A percentile compares a stretch with the other conserved stretches of the same genome.
phyloP scores from a whole-genome alignment of 2,113 vertebrate species.

The Chamaetylas fuelleborni region DNA sequence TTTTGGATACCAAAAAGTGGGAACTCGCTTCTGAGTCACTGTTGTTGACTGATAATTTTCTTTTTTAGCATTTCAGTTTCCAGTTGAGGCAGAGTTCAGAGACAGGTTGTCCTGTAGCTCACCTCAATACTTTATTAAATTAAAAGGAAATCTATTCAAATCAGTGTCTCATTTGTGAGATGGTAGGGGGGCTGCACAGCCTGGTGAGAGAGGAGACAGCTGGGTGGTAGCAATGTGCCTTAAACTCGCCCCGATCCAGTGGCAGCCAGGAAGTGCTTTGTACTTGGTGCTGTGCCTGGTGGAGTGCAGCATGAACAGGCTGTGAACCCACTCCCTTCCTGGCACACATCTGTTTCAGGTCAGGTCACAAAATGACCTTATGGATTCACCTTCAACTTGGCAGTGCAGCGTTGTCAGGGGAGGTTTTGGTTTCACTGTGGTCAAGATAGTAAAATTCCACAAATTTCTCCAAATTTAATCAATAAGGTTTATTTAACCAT shows the following conservation, averaged over 20 bases:
- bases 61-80: neutral
- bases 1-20: slow-evolving; percentile 1
- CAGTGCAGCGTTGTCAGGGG: neutral
- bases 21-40: neutral
- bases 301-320: neutral
- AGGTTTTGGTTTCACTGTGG: neutral
- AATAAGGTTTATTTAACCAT: neutral
- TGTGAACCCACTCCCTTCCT: neutral
- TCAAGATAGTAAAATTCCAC: neutral
- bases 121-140: neutral
- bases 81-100: neutral
- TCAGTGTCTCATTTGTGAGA: neutral
- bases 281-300: neutral
- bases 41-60: neutral
- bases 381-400: neutral
- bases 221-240: neutral
- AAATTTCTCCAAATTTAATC: neutral
- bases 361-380: neutral
- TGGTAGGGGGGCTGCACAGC: neutral
- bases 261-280: neutral
- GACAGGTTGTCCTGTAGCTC: neutral
- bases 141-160: neutral
- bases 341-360: neutral
- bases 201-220: neutral
- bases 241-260: fast-evolving